Base-by-base conservation (phyloP, 2,888 invertebrate genomes). In the Euzophera pinguis region DNA sequence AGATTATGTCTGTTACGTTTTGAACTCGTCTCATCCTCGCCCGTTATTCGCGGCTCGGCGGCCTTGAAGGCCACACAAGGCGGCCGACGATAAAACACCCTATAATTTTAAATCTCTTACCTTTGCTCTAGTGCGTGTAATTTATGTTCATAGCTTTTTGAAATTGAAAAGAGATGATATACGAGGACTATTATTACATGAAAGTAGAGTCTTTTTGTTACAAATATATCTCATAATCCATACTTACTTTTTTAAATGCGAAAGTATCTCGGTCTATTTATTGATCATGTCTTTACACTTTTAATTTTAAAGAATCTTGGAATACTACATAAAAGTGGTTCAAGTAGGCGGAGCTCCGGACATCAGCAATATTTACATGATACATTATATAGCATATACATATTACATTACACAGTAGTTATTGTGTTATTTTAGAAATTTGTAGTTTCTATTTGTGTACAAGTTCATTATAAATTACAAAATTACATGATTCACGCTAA, bases 31-130 rank as follows among this genome's bases (percentile, higher is more conserved):
- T 50, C 47, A 39, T 22, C 22, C 35, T 5, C 38, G 53, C 42
- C 39, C 55, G 59, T 57, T 56, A 56, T 45, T 51, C 34, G 47
- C 48, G 47, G 41, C 37, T 35, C 42, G 47, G 43, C 51, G 56
- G 42, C 59, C 57, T 57, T 60, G 57, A 54, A 49, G 57, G 50
- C 53, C 51, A 51, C 43, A 43, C 35, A 47, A 39, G 38, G 34
- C 55, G 45, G 29, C 10, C 45, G 50, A 27, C 35, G 32, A 47
- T 41, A 53, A 53, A 32, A 54, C 42, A 54, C 50, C 49, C 52
- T 43, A 48, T 54, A 54, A 57, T 53, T 53, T 47, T 50, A 55
- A 59, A 50, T 43, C 34, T 43, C 47, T 37, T 41, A 16, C 12
- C 12, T 14, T 16, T 48, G 53, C 39, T 51, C 48, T 27, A 14